Percentiles rank a stretch among this genome's conserved stretches.
Conservation (phyloP, 2,797 vertebrate species). For the Darevskia mixta region DNA sequence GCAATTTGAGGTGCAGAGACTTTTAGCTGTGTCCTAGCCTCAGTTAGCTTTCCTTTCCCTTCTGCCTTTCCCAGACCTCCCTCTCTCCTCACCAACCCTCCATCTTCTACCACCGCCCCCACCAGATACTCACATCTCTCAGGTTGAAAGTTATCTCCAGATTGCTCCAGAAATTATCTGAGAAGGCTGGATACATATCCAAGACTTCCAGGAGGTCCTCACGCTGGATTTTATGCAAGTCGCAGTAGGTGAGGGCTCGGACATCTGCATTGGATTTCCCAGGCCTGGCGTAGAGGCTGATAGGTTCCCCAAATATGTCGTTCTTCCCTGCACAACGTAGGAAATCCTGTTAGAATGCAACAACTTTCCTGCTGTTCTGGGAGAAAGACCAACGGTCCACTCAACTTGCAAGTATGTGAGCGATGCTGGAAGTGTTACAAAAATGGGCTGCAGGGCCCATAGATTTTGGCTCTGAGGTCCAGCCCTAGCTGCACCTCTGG, state of each 20-base stretch:
- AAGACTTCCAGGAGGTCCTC: constrained; percentile 95
- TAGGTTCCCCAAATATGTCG: constrained; percentile 95
- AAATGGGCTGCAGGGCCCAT: no score
- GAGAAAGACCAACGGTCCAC: not conserved
- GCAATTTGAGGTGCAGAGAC: not conserved
- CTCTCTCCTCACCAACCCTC: not conserved
- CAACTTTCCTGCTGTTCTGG: not conserved
- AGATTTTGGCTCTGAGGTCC: no score
- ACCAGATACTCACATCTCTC: constrained; percentile 89
- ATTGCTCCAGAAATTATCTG: constrained; percentile 94
- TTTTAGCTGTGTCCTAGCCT: not conserved
- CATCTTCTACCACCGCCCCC: no score
- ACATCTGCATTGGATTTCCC: constrained; percentile 95
- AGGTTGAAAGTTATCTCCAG: constrained; percentile 97
- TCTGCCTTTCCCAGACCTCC: not conserved
- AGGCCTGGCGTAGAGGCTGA: constrained; percentile 88
- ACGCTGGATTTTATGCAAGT: constrained; percentile 95
- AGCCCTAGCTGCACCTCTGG: no score
- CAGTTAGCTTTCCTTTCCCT: not conserved
- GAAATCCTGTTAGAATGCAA: constrained; percentile 26
- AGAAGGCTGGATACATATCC: constrained; percentile 97
- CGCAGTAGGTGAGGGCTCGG: constrained; percentile 95
- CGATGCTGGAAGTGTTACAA: not conserved
- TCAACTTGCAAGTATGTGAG: not conserved
- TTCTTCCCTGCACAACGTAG: constrained; percentile 88